These are phyloP conservation scores for Ennomos fuscantarius DNA, from an alignment of 2,888 invertebrate genomes.

Conservation along the genomic window DNA sequence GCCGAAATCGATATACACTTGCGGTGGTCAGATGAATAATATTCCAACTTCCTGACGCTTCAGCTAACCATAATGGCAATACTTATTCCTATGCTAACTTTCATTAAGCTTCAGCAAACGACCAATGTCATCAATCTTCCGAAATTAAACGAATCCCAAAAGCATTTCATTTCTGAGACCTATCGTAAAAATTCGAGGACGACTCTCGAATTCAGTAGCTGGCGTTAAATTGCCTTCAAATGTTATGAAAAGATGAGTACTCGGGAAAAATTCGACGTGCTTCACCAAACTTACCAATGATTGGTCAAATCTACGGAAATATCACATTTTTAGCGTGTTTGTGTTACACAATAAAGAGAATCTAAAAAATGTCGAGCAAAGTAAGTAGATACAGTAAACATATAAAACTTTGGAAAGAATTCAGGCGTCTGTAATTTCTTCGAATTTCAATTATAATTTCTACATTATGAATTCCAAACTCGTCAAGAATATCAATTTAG, in stretches of 20 bases:
- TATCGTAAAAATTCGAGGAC: constrained; percentile 27
- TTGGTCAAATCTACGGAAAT: constrained; percentile 29
- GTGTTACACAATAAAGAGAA: not conserved
- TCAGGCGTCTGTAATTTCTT: too few relatives aligned
- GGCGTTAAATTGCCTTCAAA: constrained; percentile 40
- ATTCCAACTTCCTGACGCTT: constrained; percentile 1
- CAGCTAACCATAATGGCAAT: constrained; percentile 12
- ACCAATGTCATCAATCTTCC: constrained; percentile 28
- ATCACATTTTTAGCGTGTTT: constrained; percentile 3
- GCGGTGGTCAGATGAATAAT: not conserved
- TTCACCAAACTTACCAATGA: constrained; percentile 21
- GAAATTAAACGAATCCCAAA: constrained; percentile 33
- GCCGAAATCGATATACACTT: too few relatives aligned
- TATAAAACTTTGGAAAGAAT: too few relatives aligned
- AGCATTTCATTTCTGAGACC: constrained; percentile 25
- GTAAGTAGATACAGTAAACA: too few relatives aligned
- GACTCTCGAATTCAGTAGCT: constrained; percentile 27
- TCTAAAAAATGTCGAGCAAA: too few relatives aligned
- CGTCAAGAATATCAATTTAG: too few relatives aligned
- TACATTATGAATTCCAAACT: too few relatives aligned
- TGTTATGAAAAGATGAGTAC: constrained; percentile 33
- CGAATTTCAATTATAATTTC: too few relatives aligned
- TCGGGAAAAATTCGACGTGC: constrained; percentile 30
- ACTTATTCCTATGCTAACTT: constrained; percentile 10
- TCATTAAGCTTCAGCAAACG: constrained; percentile 24